Conservation (phyloP, 2,113 vertebrate species). For the Rostratula benghalensis region DNA sequence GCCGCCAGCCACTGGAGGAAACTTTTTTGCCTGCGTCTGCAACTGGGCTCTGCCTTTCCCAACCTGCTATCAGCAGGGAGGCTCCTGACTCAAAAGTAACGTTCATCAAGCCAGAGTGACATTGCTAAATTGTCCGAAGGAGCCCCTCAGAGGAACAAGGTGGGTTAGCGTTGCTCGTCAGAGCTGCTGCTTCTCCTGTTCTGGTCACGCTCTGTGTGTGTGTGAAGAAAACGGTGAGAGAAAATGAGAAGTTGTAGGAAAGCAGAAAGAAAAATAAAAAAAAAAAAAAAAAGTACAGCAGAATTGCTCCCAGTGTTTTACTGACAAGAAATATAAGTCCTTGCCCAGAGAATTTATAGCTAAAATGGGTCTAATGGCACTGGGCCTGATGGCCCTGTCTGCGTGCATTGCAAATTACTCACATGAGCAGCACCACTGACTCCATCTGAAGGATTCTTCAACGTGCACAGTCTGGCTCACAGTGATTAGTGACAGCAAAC, state of each 20-base stretch:
- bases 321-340: background rate
- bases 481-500: slow-evolving; percentile 5
- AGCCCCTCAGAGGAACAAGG: background rate
- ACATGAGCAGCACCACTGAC: background rate
- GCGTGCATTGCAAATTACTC: background rate
- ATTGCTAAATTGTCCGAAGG: background rate
- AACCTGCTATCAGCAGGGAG: background rate
- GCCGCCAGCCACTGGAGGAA: background rate
- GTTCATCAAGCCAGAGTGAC: background rate
- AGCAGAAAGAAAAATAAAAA: too few relatives aligned
- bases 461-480: background rate
- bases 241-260: background rate
- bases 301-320: background rate
- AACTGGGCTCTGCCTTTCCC: background rate
- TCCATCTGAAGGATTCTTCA: background rate
- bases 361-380: background rate
- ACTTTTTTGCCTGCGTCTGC: background rate
- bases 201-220: background rate
- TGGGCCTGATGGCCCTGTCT: background rate
- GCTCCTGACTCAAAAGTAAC: background rate
- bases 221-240: background rate
- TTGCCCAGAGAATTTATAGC: background rate
- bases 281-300: background rate
- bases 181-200: background rate
- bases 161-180: background rate